Evolutionary conservation across 2,888 invertebrate species (phyloP).

Genomic region (Tetragnatha montana): DNA sequence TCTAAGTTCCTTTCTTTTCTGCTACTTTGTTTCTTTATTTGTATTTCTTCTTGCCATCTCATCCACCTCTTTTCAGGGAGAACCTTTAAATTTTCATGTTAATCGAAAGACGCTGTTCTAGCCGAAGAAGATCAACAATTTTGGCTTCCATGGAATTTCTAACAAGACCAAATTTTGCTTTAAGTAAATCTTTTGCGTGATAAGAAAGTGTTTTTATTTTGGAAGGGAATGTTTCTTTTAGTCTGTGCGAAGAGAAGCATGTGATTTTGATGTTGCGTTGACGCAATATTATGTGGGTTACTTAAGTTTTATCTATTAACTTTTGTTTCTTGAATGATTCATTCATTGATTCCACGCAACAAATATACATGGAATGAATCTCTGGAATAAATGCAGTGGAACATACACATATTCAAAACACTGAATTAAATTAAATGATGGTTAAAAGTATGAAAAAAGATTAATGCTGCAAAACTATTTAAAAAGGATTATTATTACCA

Average conservation of each 20-base stretch:
- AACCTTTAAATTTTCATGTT: constrained; percentile 66
- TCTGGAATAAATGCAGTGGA: too few species aligned
- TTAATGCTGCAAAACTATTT: too few species aligned
- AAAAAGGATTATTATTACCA: too few species aligned
- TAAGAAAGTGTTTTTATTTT: constrained; percentile 30
- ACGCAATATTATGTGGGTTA: too few species aligned
- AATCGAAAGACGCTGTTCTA: constrained; percentile 58
- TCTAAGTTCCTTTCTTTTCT: constrained; percentile 50
- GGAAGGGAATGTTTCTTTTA: not conserved
- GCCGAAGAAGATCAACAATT: constrained; percentile 48
- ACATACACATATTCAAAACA: too few species aligned
- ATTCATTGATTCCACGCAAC: too few species aligned
- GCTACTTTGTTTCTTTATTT: constrained; percentile 37
- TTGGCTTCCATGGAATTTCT: constrained; percentile 45
- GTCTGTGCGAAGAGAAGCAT: not conserved
- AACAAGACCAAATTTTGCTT: constrained; percentile 35
- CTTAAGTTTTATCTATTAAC: too few species aligned
- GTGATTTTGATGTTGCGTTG: too few species aligned
- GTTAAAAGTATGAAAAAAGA: too few species aligned
- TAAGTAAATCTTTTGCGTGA: constrained; percentile 32
- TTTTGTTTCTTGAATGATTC: too few species aligned
- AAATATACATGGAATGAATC: too few species aligned
- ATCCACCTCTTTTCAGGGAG: constrained; percentile 12
- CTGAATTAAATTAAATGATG: too few species aligned
- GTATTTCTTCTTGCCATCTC: constrained; percentile 31